phyloP scores from a whole-genome alignment of 2,888 invertebrate genomes.

The Trissoscelio sp. region DNA sequence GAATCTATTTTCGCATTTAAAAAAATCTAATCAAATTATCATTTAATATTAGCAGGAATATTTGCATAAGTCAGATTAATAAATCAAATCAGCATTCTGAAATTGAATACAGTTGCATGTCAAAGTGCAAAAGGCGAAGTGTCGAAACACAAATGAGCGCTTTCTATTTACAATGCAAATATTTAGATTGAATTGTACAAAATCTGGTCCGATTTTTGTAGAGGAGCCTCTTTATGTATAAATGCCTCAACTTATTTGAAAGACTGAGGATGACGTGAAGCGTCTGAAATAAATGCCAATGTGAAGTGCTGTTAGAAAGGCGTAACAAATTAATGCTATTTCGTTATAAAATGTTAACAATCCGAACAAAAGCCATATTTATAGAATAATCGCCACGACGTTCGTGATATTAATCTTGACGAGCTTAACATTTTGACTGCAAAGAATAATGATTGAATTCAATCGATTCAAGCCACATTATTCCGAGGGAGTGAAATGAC shows the following conservation, averaged over 20 bases:
- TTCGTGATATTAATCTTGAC: constrained; percentile 27
- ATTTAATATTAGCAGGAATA: too few relatives aligned
- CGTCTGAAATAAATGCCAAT: constrained; percentile 31
- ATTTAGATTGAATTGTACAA: constrained; percentile 2
- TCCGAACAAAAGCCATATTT: constrained; percentile 12
- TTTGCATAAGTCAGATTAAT: too few relatives aligned
- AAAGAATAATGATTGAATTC: constrained; percentile 32
- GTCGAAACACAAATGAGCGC: constrained; percentile 5
- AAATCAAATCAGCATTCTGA: too few relatives aligned
- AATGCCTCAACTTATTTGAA: not conserved
- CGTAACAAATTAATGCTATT: constrained; percentile 42
- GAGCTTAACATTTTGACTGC: constrained; percentile 27
- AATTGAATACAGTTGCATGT: constrained; percentile 1
- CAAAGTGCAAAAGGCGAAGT: constrained; percentile 6
- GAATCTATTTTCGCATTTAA: too few relatives aligned
- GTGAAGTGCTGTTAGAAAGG: constrained; percentile 33
- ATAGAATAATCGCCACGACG: constrained; percentile 37
- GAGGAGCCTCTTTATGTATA: not conserved
- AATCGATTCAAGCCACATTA: constrained; percentile 6
- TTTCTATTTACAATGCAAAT: constrained; percentile 46
- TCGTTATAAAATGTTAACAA: constrained; percentile 43
- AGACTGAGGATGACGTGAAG: constrained; percentile 15
- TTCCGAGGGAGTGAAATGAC: not conserved
- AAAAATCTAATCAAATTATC: too few relatives aligned
- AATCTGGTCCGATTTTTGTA: constrained; percentile 8